Percentiles rank a stretch among this genome's conserved stretches.
Evolutionary conservation across 2,113 vertebrate genomes (phyloP).

Genomic region (Chascanopsetta lugubris): DNA sequence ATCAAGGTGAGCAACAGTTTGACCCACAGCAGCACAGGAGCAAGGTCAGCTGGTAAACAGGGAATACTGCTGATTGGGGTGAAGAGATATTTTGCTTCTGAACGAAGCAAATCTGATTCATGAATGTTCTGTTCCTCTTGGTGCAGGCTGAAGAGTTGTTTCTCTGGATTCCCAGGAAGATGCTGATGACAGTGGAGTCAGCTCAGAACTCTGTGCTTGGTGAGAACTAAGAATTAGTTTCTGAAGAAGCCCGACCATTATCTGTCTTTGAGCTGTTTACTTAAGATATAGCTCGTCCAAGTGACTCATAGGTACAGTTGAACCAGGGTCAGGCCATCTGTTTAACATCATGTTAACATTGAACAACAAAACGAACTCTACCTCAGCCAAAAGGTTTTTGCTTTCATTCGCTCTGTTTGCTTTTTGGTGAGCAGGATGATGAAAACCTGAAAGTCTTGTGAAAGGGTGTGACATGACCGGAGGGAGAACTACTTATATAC

Average conservation of each 20-base stretch:
- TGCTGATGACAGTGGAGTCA: slow-evolving; percentile 97
- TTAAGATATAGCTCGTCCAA: too few relatives aligned
- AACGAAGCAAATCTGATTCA: background rate
- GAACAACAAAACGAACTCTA: too few relatives aligned
- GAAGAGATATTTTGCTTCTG: background rate
- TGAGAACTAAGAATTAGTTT: too few relatives aligned
- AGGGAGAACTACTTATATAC: background rate
- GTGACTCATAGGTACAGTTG: too few relatives aligned
- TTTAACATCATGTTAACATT: too few relatives aligned
- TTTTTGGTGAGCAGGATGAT: too few relatives aligned
- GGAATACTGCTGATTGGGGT: background rate
- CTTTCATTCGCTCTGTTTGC: background rate
- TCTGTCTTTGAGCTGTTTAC: too few relatives aligned
- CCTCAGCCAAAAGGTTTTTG: background rate
- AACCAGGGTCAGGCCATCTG: too few relatives aligned
- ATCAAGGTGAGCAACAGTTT: slow-evolving; percentile 85
- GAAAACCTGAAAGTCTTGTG: too few relatives aligned
- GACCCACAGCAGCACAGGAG: too few relatives aligned
- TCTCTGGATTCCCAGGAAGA: slow-evolving; percentile 96
- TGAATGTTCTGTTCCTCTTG: slow-evolving; percentile 21
- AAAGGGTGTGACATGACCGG: background rate
- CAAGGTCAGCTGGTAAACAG: background rate
- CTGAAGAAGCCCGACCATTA: too few relatives aligned
- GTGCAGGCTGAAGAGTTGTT: slow-evolving; percentile 95
- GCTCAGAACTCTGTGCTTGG: slow-evolving; percentile 94